Evolutionary conservation across 2,113 vertebrate genomes (phyloP), one percentile per base, ranked within the genome.

Genomic region (Campylorhamphus procurvoides): DNA sequence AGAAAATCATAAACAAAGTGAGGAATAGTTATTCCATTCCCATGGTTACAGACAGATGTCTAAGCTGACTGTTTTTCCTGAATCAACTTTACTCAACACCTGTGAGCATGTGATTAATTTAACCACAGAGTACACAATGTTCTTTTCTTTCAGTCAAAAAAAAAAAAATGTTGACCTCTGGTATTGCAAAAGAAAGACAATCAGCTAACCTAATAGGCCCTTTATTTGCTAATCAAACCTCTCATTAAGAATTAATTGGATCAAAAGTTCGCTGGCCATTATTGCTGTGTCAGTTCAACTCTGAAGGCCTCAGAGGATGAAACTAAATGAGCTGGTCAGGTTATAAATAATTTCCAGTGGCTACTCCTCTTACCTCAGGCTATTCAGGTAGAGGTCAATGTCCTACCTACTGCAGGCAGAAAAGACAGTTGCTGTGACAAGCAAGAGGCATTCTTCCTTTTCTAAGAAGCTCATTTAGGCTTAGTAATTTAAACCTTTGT

Each of bases 191-290:
- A 98, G 97, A 97, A 98, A 98, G 98, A 98, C 97, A 98, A 94
- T 96, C 97, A 94, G 96, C 98, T 98, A 97, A 98, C 97, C 97
- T 98, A 97, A 98, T 96, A 98, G 97, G 96, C 91, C 91, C 96
- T 97, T 98, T 98, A 98, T 98, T 98, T 97, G 98, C 98, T 98
- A 97, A 98, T 98, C 98, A 98, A 98, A 98, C 96, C 97, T 96
- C 98, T 98, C 98, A 98, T 99, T 98, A 99, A 99, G 97, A 98
- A 99, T 99, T 99, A 97, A 99, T 98, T 97, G 97, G 98, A 98
- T 98, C 98, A 98, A 98, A 98, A 98, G 98, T 98, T 98, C 98
- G 96, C 68, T 89, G 97, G 97, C 98, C 98, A 98, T 98, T 98
- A 98, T 98, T 98, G 98, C 98, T 96, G 96, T 97, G 98, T 98